Base-by-base conservation (phyloP, 1,140 invertebrate species). In the Delia radicum region DNA sequence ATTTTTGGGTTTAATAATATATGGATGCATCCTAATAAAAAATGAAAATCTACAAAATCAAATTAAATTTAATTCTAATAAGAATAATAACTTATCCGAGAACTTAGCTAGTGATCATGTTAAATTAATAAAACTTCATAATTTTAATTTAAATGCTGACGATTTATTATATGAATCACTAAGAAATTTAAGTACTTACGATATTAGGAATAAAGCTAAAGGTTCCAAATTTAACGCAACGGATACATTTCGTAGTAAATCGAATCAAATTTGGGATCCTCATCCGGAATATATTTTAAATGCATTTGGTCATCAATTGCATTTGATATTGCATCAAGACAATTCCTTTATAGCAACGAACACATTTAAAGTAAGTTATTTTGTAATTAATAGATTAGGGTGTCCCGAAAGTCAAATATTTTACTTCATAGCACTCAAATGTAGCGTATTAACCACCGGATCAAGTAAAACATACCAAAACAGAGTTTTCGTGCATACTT, bases 221-320 rank as follows among this genome's bases (percentile, higher is more conserved):
- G 81, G 83, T 84, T 79, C 83, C 3, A 81, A 82, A 27, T 84
- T 85, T 69, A 82, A 78, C 71, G 80, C 78, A 78, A 86, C 85
- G 42, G 91, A 91, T 6, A 91, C 92, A 79, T 93, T 91, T 80
- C 88, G 92, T 24, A 89, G 89, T 73, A 87, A 88, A 73, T 87
- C 86, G 18, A 89, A 90, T 12, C 85, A 88, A 80, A 86, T 92
- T 21, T 94, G 92, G 92, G 92, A 94, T 82, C 91, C 91, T 15
- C 91, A 93, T 87, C 92, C 92, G 2, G 88, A 91, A 75, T 93
- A 93, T 77, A 88, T 90, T 78, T 91, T 93, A 42, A 86, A 87
- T 6, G 91, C 90, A 10, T 93, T 93, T 79, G 91, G 90, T 0
- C 85, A 82, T 55, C 81, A 81, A 37, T 89, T 93, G 78, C 88